Base-by-base conservation (phyloP, 2,113 vertebrate species). In the Jacana jacana region DNA sequence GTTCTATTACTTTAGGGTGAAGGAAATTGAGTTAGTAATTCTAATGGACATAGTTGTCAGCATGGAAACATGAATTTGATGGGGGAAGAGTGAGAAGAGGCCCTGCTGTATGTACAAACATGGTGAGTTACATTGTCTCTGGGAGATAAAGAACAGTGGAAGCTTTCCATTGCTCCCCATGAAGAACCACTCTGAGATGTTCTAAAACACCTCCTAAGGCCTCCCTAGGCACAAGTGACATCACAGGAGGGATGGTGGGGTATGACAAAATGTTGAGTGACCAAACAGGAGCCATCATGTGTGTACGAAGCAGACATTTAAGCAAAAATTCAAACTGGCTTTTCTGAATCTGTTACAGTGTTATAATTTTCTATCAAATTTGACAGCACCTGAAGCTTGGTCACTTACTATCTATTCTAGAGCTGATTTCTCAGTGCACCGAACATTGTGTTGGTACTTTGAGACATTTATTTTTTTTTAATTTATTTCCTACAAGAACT, bases 11-110 rank as follows among this genome's bases (percentile, higher is more conserved):
- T 91, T 88, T 52, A 65, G 8, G 39, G 7, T 27, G 40, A 80
- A 28, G 11, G 23, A 91, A 85, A 90, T 11, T 78, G 28, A 68
- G 27, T 39, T 76, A 78, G 24, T 31, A 80, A 69, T 46, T 30
- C 33, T 79, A 72, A 68, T 30, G 33, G 40, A 61, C 80, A 54
- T 4, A 35, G 33, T 16, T 40, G 5, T 77, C 66, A 65, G 14
- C 19, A 81, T 0, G 0, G 31, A 46, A 82, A 58, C 8, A 10
- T 5, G 10, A 31, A 2, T 35, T 52, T 66, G 40, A 51, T 44
- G 30, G 11, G 20, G 4, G 6, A 79, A 77, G 10, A 44, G 7
- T 27, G 28, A 61, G 65, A 73, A 89, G 54, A 71, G 42, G 54
- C 11, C 5, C 44, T 66, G 30, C 13, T 0, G 0, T 65, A 27